phyloP scores from a whole-genome alignment of 1,140 invertebrate genomes.

The Dreissena polymorpha region DNA sequence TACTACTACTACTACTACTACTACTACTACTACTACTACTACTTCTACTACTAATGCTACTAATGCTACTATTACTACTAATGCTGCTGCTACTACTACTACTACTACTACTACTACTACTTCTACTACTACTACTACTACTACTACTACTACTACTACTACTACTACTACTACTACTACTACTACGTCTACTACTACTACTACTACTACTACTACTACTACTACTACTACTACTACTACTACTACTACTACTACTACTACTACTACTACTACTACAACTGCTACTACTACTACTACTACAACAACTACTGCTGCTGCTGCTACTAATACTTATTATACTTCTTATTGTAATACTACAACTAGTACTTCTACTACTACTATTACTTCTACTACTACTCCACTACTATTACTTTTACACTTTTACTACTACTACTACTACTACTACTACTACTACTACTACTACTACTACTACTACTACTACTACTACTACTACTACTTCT shows the following conservation, averaged over 20 bases:
- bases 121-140: conserved; percentile 11
- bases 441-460: conserved; percentile 42
- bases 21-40: conserved; percentile 4
- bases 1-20: conserved; percentile 3
- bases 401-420: conserved; percentile 37
- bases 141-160: conserved; percentile 49
- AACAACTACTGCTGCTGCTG: conserved; percentile 18
- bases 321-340: no score
- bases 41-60: no score
- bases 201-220: conserved; percentile 37
- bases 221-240: no score
- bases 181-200: no score
- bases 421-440: conserved; percentile 33
- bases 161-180: no score
- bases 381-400: no score
- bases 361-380: conserved; percentile 53
- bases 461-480: conserved; percentile 28
- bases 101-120: conserved; percentile 3
- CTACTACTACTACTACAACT: no score
- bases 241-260: no score
- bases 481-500: conserved; percentile 17
- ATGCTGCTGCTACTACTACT: conserved; percentile 2
- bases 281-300: conserved; percentile 46
- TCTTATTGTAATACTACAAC: conserved; percentile 50
- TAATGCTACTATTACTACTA: no score